Evolutionary conservation across 2,113 vertebrate species (phyloP).

Genomic region (Caranx melampygus): DNA sequence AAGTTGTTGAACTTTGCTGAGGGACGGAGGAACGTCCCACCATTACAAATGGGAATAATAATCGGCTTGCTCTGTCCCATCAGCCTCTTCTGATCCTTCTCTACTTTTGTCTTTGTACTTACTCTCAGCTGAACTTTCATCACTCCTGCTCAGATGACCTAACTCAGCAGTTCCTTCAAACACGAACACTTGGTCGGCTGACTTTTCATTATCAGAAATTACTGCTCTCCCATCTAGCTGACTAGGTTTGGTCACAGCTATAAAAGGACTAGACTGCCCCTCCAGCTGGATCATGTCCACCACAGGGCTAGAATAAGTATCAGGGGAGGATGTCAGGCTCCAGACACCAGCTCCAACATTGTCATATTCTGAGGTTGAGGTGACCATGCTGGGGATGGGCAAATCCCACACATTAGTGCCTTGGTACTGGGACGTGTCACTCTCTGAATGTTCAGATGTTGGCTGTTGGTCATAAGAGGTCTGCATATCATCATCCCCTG

Average conservation of each 20-base stretch:
- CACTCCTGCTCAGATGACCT: constrained; percentile 20
- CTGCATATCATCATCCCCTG: not conserved
- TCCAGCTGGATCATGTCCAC: constrained; percentile 69
- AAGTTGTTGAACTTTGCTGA: constrained; percentile 23
- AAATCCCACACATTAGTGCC: constrained; percentile 47
- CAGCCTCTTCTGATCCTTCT: constrained; percentile 40
- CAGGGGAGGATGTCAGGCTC: constrained; percentile 71
- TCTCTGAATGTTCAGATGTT: constrained; percentile 30
- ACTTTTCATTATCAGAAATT: constrained; percentile 32
- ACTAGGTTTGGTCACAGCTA: constrained; percentile 61
- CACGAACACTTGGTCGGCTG: constrained; percentile 63
- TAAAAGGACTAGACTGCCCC: constrained; percentile 77
- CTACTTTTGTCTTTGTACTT: constrained; percentile 44
- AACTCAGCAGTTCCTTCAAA: constrained; percentile 62
- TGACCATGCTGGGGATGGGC: constrained; percentile 72
- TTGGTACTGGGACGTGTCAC: constrained; percentile 11
- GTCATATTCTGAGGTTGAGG: constrained; percentile 81
- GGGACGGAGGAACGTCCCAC: constrained; percentile 50
- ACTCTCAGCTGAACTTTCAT: constrained; percentile 29
- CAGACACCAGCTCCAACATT: constrained; percentile 73
- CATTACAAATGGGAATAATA: constrained; percentile 77
- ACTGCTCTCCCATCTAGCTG: constrained; percentile 20
- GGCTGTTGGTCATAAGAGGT: constrained; percentile 1
- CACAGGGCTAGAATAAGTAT: constrained; percentile 46
- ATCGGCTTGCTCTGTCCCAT: constrained; percentile 57